These are phyloP conservation scores for Lydus trimaculatus DNA, from an alignment of 2,888 invertebrate genomes.

Conservation along the genomic window DNA sequence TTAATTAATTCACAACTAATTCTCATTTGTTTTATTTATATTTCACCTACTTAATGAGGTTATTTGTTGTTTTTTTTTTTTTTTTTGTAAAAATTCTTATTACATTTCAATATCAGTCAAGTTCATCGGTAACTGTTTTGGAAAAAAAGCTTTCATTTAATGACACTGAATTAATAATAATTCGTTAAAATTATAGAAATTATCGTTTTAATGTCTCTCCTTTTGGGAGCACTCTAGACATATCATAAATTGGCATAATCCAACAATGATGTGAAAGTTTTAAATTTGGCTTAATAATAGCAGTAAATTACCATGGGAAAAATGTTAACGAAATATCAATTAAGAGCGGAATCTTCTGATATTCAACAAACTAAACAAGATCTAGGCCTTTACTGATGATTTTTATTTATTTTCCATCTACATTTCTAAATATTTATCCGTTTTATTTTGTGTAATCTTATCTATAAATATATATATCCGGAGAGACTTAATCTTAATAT, in stretches of 20 bases:
- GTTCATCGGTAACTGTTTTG: not conserved
- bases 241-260: not conserved
- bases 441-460: not conserved
- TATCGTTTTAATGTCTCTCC: not conserved
- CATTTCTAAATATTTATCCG: too few relatives aligned
- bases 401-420: not conserved
- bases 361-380: not conserved
- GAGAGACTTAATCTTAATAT: constrained; percentile 8
- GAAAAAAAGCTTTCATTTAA: not conserved
- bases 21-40: not conserved
- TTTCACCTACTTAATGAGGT: not conserved
- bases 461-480: constrained; percentile 6
- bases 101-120: not conserved
- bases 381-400: not conserved
- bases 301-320: not conserved
- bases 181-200: not conserved
- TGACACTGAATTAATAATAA: not conserved
- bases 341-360: not conserved
- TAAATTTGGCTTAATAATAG: not conserved
- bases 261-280: not conserved
- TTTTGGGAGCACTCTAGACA: not conserved
- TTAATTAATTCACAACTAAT: constrained; percentile 7
- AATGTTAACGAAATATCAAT: not conserved
- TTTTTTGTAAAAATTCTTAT: not conserved
- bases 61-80: not conserved